These are phyloP conservation scores for Punctoribates punctum DNA, from an alignment of 2,888 invertebrate species.

Conservation along the genomic window DNA sequence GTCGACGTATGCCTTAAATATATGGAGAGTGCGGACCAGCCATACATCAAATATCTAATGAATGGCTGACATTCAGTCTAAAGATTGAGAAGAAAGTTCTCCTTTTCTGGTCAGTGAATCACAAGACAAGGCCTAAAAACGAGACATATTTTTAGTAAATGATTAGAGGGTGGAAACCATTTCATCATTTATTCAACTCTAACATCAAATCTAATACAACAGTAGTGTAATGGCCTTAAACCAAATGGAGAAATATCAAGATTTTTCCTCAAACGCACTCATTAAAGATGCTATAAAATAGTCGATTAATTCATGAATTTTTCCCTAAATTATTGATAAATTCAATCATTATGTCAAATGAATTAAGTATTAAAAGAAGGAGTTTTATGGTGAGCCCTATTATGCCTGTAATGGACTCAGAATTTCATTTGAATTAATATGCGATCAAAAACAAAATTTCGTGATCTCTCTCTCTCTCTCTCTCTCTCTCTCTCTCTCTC, in stretches of 20 bases:
- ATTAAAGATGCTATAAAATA: not conserved
- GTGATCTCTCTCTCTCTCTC: not conserved
- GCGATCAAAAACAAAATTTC: not conserved
- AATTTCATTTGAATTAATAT: no score
- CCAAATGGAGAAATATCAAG: not conserved
- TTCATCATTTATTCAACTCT: slow-evolving; percentile 19
- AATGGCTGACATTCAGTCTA: slow-evolving; percentile 9
- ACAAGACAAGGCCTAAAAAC: not conserved
- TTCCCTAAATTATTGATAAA: no score
- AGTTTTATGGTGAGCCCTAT: no score
- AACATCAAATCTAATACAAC: not conserved
- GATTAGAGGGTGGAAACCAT: slow-evolving; percentile 28
- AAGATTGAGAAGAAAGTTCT: slow-evolving; percentile 15
- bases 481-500: not conserved
- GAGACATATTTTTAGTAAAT: slow-evolving; percentile 10
- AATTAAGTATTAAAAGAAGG: no score
- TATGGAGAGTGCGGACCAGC: not conserved
- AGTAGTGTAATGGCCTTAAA: not conserved
- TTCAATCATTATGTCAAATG: no score
- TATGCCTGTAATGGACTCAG: no score
- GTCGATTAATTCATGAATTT: no score
- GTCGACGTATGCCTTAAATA: slow-evolving; percentile 13
- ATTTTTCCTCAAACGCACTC: not conserved
- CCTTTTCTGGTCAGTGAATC: slow-evolving; percentile 30
- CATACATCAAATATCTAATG: slow-evolving; percentile 24